phyloP scores from a whole-genome alignment of 2,888 invertebrate species.

The Agrotis puta region DNA sequence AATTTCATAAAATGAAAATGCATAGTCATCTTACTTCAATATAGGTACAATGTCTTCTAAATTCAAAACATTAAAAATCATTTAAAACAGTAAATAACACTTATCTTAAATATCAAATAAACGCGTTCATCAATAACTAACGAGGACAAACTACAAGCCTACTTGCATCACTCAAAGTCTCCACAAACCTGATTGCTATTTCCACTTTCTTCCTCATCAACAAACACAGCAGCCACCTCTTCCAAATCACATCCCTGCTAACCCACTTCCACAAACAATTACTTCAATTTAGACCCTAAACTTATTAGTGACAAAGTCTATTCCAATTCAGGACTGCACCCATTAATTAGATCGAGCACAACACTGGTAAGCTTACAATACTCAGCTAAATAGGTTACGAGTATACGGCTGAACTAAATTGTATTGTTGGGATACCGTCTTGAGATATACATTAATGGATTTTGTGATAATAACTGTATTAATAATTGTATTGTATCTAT shows the following conservation, averaged over 20 bases:
- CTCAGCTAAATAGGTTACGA: slow-evolving; percentile 47
- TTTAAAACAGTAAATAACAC: too few relatives aligned
- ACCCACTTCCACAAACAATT: slow-evolving; percentile 37
- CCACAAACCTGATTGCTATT: neutral
- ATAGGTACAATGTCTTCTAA: too few relatives aligned
- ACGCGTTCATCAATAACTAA: neutral
- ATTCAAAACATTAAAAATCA: too few relatives aligned
- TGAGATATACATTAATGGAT: slow-evolving; percentile 32
- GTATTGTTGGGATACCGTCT: slow-evolving; percentile 37
- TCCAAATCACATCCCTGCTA: slow-evolving; percentile 10
- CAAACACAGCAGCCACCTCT: neutral
- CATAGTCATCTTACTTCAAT: too few relatives aligned
- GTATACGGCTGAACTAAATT: slow-evolving; percentile 34
- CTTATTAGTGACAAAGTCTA: slow-evolving; percentile 44
- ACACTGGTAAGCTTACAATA: slow-evolving; percentile 56
- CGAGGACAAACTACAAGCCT: neutral
- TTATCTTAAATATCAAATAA: too few relatives aligned
- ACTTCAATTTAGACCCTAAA: slow-evolving; percentile 17
- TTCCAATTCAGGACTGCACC: slow-evolving; percentile 56
- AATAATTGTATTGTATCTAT: too few relatives aligned
- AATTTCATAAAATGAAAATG: too few relatives aligned
- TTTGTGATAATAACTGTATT: slow-evolving; percentile 13
- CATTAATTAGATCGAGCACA: slow-evolving; percentile 57
- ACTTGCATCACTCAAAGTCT: neutral
- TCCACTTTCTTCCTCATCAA: neutral